A percentile compares a stretch with the other conserved stretches of the same genome.
Conservation (phyloP, 2,113 vertebrate species). For the Promerops cafer region DNA sequence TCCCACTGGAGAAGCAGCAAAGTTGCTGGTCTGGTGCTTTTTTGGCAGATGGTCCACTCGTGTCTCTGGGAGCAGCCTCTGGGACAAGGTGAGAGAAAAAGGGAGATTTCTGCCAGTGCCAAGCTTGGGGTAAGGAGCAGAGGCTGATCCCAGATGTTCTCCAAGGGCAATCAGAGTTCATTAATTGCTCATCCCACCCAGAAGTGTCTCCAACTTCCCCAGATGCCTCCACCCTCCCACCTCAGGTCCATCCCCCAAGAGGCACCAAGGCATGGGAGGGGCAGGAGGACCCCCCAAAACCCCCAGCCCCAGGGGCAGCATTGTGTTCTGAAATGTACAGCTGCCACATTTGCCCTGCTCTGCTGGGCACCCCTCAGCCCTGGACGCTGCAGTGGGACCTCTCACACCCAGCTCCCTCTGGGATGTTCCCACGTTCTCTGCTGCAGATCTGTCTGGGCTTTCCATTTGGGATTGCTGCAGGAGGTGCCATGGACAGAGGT, state of each 20-base stretch:
- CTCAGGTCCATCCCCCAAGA: not conserved
- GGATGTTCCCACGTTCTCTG: not conserved
- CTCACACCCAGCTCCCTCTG: not conserved
- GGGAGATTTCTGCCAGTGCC: not conserved
- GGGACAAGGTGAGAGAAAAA: not conserved
- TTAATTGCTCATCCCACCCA: not conserved
- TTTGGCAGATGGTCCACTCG: not conserved
- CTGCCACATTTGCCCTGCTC: not conserved
- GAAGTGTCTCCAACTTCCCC: not conserved
- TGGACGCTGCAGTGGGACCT: not conserved
- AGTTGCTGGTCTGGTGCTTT: not conserved
- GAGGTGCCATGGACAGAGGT: not conserved
- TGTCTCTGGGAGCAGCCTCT: not conserved
- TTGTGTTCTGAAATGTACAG: not conserved
- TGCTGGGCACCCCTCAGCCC: not conserved
- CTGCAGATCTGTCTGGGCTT: not conserved
- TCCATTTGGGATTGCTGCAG: not conserved
- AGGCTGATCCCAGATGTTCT: not conserved
- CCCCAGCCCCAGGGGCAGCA: not conserved
- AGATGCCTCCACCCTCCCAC: not conserved
- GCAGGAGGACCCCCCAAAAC: rapidly evolving
- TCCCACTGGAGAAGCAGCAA: not conserved
- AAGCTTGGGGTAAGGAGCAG: not conserved
- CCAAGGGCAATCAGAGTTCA: not conserved
- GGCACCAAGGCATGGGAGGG: rapidly evolving